Evolutionary conservation across 1,140 invertebrate genomes (phyloP).

Genomic region (Berghia stephanieae): DNA sequence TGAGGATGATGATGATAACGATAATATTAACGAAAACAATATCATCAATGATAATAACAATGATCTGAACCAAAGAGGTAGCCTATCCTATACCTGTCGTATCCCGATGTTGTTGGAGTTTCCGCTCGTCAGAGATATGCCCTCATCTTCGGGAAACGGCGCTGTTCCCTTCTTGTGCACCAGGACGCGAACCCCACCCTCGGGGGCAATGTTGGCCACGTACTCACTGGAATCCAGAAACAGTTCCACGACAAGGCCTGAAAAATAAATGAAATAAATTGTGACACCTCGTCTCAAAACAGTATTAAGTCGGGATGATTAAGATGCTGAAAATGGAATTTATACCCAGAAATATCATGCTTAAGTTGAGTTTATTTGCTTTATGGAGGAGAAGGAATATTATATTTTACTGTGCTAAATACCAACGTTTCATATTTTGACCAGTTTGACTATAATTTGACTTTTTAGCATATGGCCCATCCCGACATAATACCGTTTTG

Average conservation of each 20-base stretch:
- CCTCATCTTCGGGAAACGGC: constrained; percentile 66
- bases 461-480: too few relatives aligned
- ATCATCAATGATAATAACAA: not conserved
- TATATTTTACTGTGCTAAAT: too few relatives aligned
- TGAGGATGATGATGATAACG: too few relatives aligned
- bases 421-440: too few relatives aligned
- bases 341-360: too few relatives aligned
- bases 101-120: constrained; percentile 59
- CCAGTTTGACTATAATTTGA: too few relatives aligned
- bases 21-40: too few relatives aligned
- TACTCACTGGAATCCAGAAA: constrained; percentile 63
- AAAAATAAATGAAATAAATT: not conserved
- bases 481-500: too few relatives aligned
- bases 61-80: not conserved
- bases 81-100: constrained; percentile 44
- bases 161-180: constrained; percentile 59
- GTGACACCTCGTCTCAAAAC: not conserved
- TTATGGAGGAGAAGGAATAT: too few relatives aligned
- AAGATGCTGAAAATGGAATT: too few relatives aligned
- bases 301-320: not conserved
- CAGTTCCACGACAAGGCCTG: constrained; percentile 61
- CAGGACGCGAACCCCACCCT: constrained; percentile 61
- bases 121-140: constrained; percentile 62
- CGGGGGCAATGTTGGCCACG: constrained; percentile 53
- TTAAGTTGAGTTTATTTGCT: too few relatives aligned